phyloP scores from a whole-genome alignment of 2,113 vertebrate genomes.

The Caranx ignobilis region DNA sequence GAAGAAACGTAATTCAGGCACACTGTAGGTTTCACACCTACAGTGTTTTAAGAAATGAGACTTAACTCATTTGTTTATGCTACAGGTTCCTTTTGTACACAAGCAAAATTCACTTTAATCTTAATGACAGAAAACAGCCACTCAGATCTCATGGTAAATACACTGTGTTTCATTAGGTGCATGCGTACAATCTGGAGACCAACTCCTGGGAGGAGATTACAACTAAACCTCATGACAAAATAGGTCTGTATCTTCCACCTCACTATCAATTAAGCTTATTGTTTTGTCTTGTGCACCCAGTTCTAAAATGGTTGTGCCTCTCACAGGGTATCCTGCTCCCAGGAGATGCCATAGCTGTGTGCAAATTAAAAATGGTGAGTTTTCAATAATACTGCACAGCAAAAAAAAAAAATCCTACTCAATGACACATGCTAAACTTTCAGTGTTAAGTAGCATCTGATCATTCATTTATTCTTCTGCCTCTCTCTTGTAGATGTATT shows the following conservation, averaged over 20 bases:
- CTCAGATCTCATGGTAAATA: neutral
- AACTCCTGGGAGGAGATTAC: slow-evolving; percentile 98
- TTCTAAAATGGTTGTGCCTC: slow-evolving; percentile 21
- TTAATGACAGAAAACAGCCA: neutral
- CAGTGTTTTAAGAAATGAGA: too few species aligned
- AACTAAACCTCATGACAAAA: slow-evolving; percentile 96
- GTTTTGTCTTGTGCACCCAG: neutral
- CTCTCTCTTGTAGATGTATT: slow-evolving; percentile 88
- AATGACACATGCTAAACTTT: neutral
- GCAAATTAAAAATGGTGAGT: slow-evolving; percentile 93
- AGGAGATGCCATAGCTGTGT: slow-evolving; percentile 98
- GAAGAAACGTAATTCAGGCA: too few species aligned
- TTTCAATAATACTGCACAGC: neutral
- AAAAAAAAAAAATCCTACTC: neutral
- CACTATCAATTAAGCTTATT: neutral
- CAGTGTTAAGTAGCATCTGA: neutral
- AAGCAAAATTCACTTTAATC: too few species aligned
- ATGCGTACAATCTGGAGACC: slow-evolving; percentile 97
- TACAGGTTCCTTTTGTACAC: too few species aligned
- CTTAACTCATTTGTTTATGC: too few species aligned
- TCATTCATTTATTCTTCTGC: neutral
- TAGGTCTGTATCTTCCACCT: slow-evolving; percentile 83
- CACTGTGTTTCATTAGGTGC: slow-evolving; percentile 85
- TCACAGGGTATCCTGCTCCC: slow-evolving; percentile 95
- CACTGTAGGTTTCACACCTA: too few species aligned